phyloP scores from a whole-genome alignment of 2,113 vertebrate species.

The Gambusia holbrooki region DNA sequence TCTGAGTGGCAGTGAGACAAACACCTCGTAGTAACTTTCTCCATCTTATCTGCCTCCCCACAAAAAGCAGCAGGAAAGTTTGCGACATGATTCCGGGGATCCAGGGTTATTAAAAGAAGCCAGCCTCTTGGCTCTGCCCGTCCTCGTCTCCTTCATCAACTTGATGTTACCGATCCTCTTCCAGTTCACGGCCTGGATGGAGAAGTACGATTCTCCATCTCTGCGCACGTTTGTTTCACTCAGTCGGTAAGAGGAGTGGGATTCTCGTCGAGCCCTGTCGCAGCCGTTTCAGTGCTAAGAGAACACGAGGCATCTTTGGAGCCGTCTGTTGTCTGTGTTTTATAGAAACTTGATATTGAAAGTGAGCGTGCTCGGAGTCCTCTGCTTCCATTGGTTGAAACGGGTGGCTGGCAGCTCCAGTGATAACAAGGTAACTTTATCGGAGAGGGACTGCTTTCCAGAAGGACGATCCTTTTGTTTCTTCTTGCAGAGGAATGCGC shows the following conservation, averaged over 20 bases:
- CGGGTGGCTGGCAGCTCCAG: conserved; percentile 30
- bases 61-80: conserved; percentile 30
- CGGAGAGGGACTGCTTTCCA: not conserved
- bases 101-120: conserved; percentile 64
- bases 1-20: not conserved
- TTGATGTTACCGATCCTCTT: conserved; percentile 84
- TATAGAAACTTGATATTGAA: conserved; percentile 90
- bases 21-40: not conserved
- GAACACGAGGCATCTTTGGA: not conserved
- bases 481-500: not conserved
- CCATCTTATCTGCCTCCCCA: not conserved
- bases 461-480: not conserved
- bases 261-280: no score
- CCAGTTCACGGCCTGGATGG: conserved; percentile 84
- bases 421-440: conserved; percentile 51
- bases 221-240: conserved; percentile 84
- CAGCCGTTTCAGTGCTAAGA: not conserved
- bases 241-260: conserved; percentile 78
- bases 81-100: rapidly evolving
- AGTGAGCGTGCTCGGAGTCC: conserved; percentile 79
- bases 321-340: not conserved
- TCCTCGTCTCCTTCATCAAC: conserved; percentile 86
- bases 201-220: conserved; percentile 84
- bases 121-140: conserved; percentile 82
- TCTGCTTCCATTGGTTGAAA: conserved; percentile 91